Conservation (phyloP, 2,113 vertebrate genomes). For the Onychostoma macrolepis region DNA sequence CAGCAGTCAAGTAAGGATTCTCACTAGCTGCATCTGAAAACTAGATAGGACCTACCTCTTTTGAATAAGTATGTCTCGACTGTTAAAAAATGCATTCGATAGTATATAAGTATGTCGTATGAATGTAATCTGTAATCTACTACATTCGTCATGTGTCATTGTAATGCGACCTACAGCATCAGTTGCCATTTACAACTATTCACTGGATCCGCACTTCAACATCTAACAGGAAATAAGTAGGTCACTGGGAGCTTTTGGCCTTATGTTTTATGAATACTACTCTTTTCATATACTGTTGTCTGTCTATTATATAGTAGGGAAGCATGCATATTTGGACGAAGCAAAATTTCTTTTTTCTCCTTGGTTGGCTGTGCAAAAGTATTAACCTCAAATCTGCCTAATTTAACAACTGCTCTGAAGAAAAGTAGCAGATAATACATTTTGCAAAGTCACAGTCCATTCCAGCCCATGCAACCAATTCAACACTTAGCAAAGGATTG, state of each 20-base stretch:
- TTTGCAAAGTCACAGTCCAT: background rate
- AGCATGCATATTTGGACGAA: background rate
- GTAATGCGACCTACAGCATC: background rate
- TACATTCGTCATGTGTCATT: background rate
- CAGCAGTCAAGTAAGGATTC: background rate
- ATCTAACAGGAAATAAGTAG: background rate
- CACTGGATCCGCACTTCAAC: background rate
- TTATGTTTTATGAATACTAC: background rate
- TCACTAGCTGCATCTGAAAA: background rate
- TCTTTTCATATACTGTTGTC: background rate
- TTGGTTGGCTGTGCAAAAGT: background rate
- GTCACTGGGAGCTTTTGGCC: background rate
- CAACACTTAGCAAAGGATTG: background rate
- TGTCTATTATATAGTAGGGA: background rate
- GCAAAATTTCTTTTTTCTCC: background rate
- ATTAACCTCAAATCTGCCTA: background rate
- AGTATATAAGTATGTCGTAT: background rate
- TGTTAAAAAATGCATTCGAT: background rate
- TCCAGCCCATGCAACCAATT: background rate
- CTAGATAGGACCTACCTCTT: background rate
- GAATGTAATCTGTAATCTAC: background rate
- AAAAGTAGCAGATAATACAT: background rate
- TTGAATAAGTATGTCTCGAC: background rate
- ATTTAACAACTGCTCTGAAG: background rate
- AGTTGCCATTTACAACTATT: background rate